These are phyloP conservation scores for Chymomyza amoena DNA, from an alignment of 2,888 invertebrate species.

Conservation along the genomic window DNA sequence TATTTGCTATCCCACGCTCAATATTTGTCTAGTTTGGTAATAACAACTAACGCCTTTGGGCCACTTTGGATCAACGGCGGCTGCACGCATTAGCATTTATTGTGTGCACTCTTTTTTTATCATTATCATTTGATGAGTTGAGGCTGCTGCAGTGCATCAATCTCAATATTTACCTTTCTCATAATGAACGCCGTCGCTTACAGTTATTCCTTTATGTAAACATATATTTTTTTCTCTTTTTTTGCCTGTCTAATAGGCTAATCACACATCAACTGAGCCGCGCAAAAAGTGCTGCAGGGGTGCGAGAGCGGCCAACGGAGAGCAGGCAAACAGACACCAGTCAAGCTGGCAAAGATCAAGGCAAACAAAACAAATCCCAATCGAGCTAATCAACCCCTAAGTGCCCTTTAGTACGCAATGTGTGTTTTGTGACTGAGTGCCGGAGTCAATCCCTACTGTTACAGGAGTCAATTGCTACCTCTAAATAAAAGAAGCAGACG, in stretches of 20 bases:
- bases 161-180: conserved; percentile 70
- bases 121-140: conserved; percentile 21
- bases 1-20: conserved; percentile 53
- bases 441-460: background rate
- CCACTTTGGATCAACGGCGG: background rate
- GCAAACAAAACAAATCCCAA: conserved; percentile 14
- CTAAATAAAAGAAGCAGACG: no score
- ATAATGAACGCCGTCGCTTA: conserved; percentile 44
- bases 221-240: conserved; percentile 22
- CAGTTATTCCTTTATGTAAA: conserved; percentile 6
- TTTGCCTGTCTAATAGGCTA: conserved; percentile 67
- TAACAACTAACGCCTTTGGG: conserved; percentile 55
- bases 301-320: conserved; percentile 5
- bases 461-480: no score
- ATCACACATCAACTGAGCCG: conserved; percentile 63
- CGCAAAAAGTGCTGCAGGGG: conserved; percentile 53
- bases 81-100: conserved; percentile 31
- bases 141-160: conserved; percentile 47
- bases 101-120: conserved; percentile 19
- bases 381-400: conserved; percentile 51
- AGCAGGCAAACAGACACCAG: conserved; percentile 17
- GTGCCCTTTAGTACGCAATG: conserved; percentile 32
- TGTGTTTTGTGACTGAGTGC: background rate
- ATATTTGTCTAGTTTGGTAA: conserved; percentile 25
- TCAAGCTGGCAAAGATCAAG: conserved; percentile 34